These are phyloP conservation scores for Sinocyclocheilus anshuiensis DNA, from an alignment of 2,113 vertebrate genomes.

Conservation along the genomic window DNA sequence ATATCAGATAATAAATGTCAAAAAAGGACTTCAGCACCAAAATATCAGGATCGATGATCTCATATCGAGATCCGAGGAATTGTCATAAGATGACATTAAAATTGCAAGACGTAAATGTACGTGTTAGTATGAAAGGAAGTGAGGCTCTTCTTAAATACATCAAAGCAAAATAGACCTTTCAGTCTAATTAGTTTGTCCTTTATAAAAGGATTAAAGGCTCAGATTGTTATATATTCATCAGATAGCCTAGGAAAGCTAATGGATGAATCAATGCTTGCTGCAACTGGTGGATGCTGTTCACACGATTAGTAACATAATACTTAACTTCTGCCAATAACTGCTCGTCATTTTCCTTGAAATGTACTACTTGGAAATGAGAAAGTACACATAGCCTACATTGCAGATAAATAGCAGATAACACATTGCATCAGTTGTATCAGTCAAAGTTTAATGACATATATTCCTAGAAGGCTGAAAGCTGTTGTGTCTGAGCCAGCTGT, in stretches of 20 bases:
- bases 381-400: not conserved
- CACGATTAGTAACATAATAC: not conserved
- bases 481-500: not conserved
- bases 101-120: constrained; percentile 55
- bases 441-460: not conserved
- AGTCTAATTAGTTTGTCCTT: constrained; percentile 75
- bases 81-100: constrained; percentile 65
- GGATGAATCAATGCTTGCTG: constrained; percentile 17
- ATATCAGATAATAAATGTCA: constrained; percentile 59
- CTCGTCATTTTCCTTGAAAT: not conserved
- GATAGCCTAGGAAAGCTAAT: constrained; percentile 47
- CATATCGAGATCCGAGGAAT: constrained; percentile 55
- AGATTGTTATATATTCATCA: constrained; percentile 60
- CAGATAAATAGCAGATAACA: not conserved
- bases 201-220: constrained; percentile 66
- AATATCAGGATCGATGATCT: constrained; percentile 58
- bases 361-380: not conserved
- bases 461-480: not conserved
- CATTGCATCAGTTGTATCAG: not conserved
- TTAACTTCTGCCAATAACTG: not conserved
- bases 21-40: constrained; percentile 62
- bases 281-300: not conserved
- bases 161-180: constrained; percentile 72
- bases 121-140: constrained; percentile 54
- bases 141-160: constrained; percentile 59